These are phyloP conservation scores for Andrena fulva DNA, from an alignment of 2,888 invertebrate genomes.

Conservation along the genomic window DNA sequence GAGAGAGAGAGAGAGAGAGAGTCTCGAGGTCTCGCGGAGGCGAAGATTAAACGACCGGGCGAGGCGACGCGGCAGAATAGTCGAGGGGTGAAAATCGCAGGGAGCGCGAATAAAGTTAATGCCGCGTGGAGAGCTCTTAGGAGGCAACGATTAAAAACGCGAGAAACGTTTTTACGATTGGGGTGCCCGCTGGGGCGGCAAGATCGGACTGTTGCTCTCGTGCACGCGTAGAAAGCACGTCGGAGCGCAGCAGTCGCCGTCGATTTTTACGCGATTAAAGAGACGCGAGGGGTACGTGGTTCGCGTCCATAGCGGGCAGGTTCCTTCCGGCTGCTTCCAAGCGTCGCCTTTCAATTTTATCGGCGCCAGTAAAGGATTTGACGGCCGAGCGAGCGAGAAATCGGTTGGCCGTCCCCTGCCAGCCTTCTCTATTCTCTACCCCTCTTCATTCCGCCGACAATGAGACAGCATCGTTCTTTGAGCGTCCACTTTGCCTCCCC, in stretches of 20 bases:
- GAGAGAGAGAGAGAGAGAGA: no score
- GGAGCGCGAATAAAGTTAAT: slow-evolving; percentile 7
- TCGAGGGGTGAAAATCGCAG: not conserved
- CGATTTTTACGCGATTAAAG: slow-evolving; percentile 5
- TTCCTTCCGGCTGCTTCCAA: not conserved
- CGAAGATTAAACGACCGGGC: not conserved
- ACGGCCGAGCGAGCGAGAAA: slow-evolving; percentile 30
- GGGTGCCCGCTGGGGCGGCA: not conserved
- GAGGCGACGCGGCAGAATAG: not conserved
- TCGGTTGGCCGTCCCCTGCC: slow-evolving; percentile 9
- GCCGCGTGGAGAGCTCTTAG: not conserved
- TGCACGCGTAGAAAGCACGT: not conserved
- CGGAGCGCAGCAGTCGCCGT: not conserved
- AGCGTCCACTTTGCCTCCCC: not conserved
- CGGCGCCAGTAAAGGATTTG: slow-evolving; percentile 25
- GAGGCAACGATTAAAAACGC: not conserved
- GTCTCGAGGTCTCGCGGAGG: no score
- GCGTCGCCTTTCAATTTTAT: slow-evolving; percentile 13
- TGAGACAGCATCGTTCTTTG: slow-evolving; percentile 9
- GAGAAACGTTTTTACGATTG: not conserved
- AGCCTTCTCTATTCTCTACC: slow-evolving; percentile 23
- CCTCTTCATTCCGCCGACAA: slow-evolving; percentile 14
- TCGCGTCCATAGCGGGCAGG: no score
- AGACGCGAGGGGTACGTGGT: not conserved
- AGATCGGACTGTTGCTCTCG: not conserved